Evolutionary conservation across 2,113 vertebrate genomes (phyloP), one percentile per base, ranked within the genome.

Genomic region (Dendrocopos noguchii): DNA sequence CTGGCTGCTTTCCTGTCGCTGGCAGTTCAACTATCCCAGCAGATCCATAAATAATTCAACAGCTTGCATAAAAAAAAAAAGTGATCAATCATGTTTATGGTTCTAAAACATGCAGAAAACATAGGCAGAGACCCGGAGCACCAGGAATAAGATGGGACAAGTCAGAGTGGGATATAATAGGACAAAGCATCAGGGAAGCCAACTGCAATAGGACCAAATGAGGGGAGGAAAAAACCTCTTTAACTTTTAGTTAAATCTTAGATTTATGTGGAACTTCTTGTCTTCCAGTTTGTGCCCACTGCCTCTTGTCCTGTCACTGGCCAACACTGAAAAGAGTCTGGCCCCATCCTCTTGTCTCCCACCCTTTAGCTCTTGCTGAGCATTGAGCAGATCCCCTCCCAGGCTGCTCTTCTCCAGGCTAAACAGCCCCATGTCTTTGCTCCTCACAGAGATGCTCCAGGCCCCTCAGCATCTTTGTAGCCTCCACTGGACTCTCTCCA

Each of bases 1-100:
- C 76, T 95, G 94, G 96, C 95, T 19, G 17, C 0, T 17, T 85
- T 90, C 96, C 96, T 31, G 77, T 46, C 67, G 77, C 82, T 94
- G 80, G 87, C 91, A 92, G 89, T 78, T 77, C 42, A 8, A 9
- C 63, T 73, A 85, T 94, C 95, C 96, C 90, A 59, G 42, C 75
- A 94, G 94, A 83, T 71, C 80, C 84, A 92, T 93, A 87, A 94
- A 94, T 92, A 84, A 91, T 83, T 94, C 88, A 94, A 73, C 78
- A 91, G 82, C 89, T 77, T 27, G 8, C 82, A 87, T 47, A 77
- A 77, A 74, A 55, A 73, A 59, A 53, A 64, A 39, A 53, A 64
- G 71, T 7, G 46, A 96, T 94, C 89, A 83, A 83, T 91, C 88
- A 70, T 1, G 9, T 91, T 88, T 82, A 84, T 56, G 89, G 73